Conservation (phyloP, 2,113 vertebrate genomes). For the Phaethon lepturus region DNA sequence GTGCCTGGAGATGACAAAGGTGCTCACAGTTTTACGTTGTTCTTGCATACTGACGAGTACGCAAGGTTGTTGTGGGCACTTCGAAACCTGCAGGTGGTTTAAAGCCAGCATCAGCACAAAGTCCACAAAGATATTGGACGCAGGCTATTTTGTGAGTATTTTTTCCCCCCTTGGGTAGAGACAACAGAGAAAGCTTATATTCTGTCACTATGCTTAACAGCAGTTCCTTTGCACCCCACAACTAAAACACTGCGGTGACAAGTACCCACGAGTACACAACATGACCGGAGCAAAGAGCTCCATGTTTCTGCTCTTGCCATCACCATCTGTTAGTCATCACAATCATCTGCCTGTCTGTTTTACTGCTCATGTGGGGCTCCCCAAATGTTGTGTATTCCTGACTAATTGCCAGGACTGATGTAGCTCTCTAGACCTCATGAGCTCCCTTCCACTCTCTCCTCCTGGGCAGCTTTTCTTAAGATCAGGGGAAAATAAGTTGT, state of each 20-base stretch:
- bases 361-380: not conserved
- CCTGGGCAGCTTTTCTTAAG: not conserved
- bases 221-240: not conserved
- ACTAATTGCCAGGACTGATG: not conserved
- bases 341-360: not conserved
- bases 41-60: not conserved
- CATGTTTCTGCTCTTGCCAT: not conserved
- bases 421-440: not conserved
- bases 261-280: not conserved
- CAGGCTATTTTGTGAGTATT: not conserved
- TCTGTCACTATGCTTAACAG: not conserved
- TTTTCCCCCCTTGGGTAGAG: not conserved
- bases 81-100: slow-evolving; percentile 46
- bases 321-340: not conserved
- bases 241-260: not conserved
- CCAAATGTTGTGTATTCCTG: not conserved
- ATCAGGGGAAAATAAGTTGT: not conserved
- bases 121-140: not conserved
- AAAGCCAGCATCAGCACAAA: not conserved
- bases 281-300: accelerated
- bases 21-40: not conserved
- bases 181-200: not conserved
- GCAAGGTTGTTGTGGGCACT: not conserved
- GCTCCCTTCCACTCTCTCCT: not conserved
- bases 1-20: not conserved